Percentiles rank a stretch among this genome's conserved stretches.
Evolutionary conservation across 2,797 vertebrate species (phyloP).

Genomic region (Notamacropus eugenii): DNA sequence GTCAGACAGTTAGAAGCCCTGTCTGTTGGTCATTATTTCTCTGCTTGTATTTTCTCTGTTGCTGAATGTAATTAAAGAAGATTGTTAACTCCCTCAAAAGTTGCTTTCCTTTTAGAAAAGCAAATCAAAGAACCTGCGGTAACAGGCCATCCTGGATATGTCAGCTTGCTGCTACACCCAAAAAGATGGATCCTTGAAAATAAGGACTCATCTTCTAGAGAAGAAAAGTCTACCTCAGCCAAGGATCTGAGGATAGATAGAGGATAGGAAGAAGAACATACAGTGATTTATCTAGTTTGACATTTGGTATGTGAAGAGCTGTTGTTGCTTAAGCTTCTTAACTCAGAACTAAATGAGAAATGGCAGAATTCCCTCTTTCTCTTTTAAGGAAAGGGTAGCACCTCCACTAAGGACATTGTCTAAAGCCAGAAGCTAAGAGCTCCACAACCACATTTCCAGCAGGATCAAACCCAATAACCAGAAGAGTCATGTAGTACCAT

Average conservation of each 20-base stretch:
- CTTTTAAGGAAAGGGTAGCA: not conserved
- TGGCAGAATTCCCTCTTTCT: not conserved
- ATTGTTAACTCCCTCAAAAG: too few relatives aligned
- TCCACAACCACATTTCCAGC: not conserved
- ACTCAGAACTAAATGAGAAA: not conserved
- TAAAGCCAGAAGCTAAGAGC: not conserved
- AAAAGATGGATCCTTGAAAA: not conserved
- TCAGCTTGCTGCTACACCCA: too few relatives aligned
- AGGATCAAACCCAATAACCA: not conserved
- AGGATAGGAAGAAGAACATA: not conserved
- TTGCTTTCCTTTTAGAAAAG: too few relatives aligned
- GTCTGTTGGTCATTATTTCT: too few relatives aligned
- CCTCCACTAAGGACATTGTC: not conserved
- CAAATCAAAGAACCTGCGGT: too few relatives aligned
- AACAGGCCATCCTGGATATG: too few relatives aligned
- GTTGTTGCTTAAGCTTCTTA: not conserved
- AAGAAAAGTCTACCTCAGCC: not conserved
- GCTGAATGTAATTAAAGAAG: too few relatives aligned
- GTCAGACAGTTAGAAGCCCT: too few relatives aligned
- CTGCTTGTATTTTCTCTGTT: too few relatives aligned
- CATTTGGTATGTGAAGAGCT: not conserved
- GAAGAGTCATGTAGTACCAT: not conserved
- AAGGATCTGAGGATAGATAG: not conserved
- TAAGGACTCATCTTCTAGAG: not conserved
- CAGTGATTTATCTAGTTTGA: not conserved